A percentile compares a stretch with the other conserved stretches of the same genome.
Conservation (phyloP, 2,797 vertebrate species). For the Enteromius argenteus region DNA sequence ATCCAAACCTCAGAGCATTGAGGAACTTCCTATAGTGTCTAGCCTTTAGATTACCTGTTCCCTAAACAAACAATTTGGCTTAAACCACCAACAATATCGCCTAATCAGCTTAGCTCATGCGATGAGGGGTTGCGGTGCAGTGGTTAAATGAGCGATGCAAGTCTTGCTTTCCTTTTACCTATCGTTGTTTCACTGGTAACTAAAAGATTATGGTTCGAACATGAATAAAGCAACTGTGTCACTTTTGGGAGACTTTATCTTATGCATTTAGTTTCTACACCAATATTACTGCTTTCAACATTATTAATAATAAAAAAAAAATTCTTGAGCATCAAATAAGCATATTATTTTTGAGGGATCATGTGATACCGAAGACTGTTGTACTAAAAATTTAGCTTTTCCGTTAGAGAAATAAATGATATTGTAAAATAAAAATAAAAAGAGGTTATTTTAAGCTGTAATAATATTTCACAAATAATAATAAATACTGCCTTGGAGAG, state of each 20-base stretch:
- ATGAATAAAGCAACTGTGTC: background rate
- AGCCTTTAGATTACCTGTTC: conserved; percentile 50
- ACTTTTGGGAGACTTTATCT: conserved; percentile 5
- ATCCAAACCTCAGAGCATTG: conserved; percentile 21
- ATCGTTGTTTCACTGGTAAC: background rate
- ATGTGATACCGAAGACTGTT: background rate
- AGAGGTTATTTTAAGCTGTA: background rate
- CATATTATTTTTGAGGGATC: background rate
- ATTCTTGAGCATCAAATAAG: background rate
- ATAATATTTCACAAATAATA: background rate
- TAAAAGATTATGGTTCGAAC: background rate
- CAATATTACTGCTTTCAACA: background rate
- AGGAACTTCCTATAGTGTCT: conserved; percentile 31
- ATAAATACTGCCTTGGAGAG: background rate
- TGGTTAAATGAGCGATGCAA: background rate
- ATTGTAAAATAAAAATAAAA: background rate
- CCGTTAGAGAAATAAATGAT: background rate
- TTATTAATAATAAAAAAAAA: background rate
- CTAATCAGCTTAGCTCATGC: background rate
- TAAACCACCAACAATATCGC: conserved; percentile 21
- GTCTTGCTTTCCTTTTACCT: background rate
- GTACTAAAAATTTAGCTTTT: background rate
- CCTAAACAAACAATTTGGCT: conserved; percentile 31
- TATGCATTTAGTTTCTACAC: background rate
- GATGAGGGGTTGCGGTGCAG: no score